Evolutionary conservation across 2,888 invertebrate genomes (phyloP).

Genomic region (Penaeus monodon): DNA sequence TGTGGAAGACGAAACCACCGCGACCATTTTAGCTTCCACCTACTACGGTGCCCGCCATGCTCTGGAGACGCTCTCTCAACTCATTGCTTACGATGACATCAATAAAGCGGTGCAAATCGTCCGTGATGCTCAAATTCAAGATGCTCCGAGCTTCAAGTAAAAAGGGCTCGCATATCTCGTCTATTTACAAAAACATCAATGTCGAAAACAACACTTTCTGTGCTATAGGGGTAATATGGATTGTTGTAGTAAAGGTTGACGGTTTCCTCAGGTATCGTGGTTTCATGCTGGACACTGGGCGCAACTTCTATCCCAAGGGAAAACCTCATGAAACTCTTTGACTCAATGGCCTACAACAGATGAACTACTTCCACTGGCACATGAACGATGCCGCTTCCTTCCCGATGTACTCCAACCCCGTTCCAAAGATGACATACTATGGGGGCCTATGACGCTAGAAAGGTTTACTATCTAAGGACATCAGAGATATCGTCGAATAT

Average conservation of each 20-base stretch:
- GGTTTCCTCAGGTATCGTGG: conserved; percentile 71
- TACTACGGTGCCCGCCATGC: conserved; percentile 65
- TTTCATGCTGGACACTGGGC: conserved; percentile 73
- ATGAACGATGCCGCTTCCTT: conserved; percentile 73
- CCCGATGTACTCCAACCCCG: conserved; percentile 71
- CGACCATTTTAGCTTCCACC: conserved; percentile 47
- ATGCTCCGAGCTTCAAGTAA: conserved; percentile 72
- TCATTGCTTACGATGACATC: conserved; percentile 61
- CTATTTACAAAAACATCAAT: background rate
- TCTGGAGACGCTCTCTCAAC: conserved; percentile 63
- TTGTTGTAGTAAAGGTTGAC: no score
- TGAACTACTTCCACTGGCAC: conserved; percentile 74
- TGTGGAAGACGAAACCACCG: conserved; percentile 13
- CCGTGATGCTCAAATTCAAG: conserved; percentile 65
- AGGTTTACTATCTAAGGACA: conserved; percentile 81
- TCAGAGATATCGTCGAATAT: conserved; percentile 81
- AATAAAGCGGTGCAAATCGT: conserved; percentile 51
- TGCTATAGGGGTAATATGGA: no score
- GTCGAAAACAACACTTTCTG: no score
- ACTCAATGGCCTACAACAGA: conserved; percentile 64
- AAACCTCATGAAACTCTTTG: conserved; percentile 56
- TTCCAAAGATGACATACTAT: no score
- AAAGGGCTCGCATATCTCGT: background rate
- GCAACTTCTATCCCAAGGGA: conserved; percentile 67
- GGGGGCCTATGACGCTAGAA: conserved; percentile 59